phyloP scores from a whole-genome alignment of 2,797 vertebrate species.

The Lutjanus campechanus region DNA sequence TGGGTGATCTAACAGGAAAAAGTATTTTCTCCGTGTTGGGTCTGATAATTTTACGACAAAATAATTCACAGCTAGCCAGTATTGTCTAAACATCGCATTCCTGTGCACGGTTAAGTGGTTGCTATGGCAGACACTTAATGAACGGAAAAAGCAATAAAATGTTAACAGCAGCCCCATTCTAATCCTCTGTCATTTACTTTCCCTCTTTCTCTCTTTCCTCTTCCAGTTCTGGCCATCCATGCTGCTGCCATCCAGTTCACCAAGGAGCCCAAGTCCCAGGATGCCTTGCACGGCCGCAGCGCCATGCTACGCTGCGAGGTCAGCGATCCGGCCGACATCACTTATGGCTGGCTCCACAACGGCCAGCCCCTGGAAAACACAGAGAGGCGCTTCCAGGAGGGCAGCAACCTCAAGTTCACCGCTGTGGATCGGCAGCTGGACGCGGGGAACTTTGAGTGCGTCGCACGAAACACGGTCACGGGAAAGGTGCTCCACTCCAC shows the following conservation, averaged over 20 bases:
- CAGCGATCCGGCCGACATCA: slow-evolving; percentile 77
- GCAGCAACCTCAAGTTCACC: slow-evolving; percentile 93
- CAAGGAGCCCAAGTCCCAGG: slow-evolving; percentile 96
- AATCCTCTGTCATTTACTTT: slow-evolving; percentile 63
- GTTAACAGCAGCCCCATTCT: slow-evolving; percentile 65
- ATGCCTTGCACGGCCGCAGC: slow-evolving; percentile 95
- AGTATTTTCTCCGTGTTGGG: slow-evolving; percentile 34
- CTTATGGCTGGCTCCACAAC: slow-evolving; percentile 90
- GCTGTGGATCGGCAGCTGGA: slow-evolving; percentile 91
- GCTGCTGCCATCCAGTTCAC: slow-evolving; percentile 89
- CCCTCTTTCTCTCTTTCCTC: slow-evolving; percentile 19
- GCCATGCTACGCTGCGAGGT: slow-evolving; percentile 97
- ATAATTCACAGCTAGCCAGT: slow-evolving; percentile 68
- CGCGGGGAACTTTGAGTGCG: slow-evolving; percentile 91
- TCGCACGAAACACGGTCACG: slow-evolving; percentile 77
- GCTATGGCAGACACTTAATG: slow-evolving; percentile 68
- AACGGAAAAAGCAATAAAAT: slow-evolving; percentile 81
- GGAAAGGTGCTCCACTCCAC: slow-evolving; percentile 87
- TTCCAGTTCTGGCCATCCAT: slow-evolving; percentile 83
- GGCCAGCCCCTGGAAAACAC: slow-evolving; percentile 82
- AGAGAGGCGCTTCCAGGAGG: slow-evolving; percentile 91
- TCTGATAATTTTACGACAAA: slow-evolving; percentile 67
- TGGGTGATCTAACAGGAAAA: slow-evolving; percentile 21
- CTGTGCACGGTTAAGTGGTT: slow-evolving; percentile 61
- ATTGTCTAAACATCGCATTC: slow-evolving; percentile 78